Conservation (phyloP, 2,888 invertebrate genomes). For the Brenthis hecate region DNA sequence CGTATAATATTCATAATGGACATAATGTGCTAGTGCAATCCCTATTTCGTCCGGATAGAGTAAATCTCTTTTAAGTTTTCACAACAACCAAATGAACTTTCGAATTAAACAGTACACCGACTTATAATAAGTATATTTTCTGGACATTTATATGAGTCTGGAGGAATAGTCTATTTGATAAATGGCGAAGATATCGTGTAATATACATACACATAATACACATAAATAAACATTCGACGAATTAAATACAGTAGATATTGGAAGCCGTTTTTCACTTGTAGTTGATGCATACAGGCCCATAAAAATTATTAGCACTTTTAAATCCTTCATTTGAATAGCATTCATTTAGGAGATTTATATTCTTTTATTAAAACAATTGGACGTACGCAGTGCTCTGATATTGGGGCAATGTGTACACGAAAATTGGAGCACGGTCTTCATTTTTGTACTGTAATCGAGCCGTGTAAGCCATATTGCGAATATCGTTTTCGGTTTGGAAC, state of each 20-base stretch:
- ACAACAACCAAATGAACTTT: no score
- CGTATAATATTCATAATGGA: no score
- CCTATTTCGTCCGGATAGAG: no score
- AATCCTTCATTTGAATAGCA: slow-evolving; percentile 23
- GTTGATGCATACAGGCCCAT: not conserved
- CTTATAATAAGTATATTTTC: no score
- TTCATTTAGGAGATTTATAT: slow-evolving; percentile 21
- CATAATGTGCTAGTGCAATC: no score
- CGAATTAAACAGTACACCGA: no score
- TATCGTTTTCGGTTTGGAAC: slow-evolving; percentile 79
- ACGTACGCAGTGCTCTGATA: slow-evolving; percentile 63
- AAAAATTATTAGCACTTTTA: slow-evolving; percentile 1
- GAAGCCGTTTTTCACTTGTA: not conserved
- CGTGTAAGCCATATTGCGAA: slow-evolving; percentile 84
- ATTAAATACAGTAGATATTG: not conserved
- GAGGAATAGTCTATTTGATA: no score
- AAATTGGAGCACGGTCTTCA: slow-evolving; percentile 84
- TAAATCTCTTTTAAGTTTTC: no score
- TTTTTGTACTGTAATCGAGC: slow-evolving; percentile 84
- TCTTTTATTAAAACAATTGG: slow-evolving; percentile 51
- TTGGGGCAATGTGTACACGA: slow-evolving; percentile 80
- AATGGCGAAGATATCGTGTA: no score
- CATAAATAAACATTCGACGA: no score
- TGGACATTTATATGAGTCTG: no score
- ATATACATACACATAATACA: no score